Base-by-base conservation (phyloP, 1,140 invertebrate species). In the Theocolax elegans region DNA sequence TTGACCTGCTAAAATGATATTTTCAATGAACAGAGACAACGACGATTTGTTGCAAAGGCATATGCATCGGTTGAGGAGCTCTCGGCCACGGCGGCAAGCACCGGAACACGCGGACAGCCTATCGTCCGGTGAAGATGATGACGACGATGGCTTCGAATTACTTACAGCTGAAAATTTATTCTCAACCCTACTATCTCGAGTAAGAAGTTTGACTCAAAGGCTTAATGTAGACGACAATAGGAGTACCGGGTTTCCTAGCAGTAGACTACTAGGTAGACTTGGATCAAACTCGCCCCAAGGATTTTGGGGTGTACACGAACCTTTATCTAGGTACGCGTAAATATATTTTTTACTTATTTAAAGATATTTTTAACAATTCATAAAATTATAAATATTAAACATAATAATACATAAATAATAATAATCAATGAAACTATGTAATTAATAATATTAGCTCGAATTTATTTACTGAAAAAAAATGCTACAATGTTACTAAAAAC, bases 141-240 rank as follows among this genome's bases (percentile, higher is more conserved):
- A 95, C 76, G 93, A 95, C 76, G 94, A 95, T 80, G 93, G 93
- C 71, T 96, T 96, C 87, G 94, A 96, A 80, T 89, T 95, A 67
- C 87, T 96, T 48, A 96, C 95, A 2, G 94, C 95, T 1, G 95
- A 96, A 85, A 95, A 95, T 81, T 86, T 96, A 29, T 96, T 96
- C 83, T 95, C 94, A 1, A 95, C 93, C 0, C 83, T 96, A 40
- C 83, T 96, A 44, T 93, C 94, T 71, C 89, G 94, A 80, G 94
- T 96, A 81, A 90, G 93, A 44, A 93, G 91, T 76, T 84, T 96
- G 23, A 96, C 94, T 1, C 91, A 94, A 76, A 90, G 93, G 74
- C 84, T 95, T 56, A 95, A 95, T 79, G 92, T 93, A 10, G 94
- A 95, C 77, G 93, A 94, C 75, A 84, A 85, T 49, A 82, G 86